phyloP scores from a whole-genome alignment of 1,140 invertebrate species.

The Papilio machaon region DNA sequence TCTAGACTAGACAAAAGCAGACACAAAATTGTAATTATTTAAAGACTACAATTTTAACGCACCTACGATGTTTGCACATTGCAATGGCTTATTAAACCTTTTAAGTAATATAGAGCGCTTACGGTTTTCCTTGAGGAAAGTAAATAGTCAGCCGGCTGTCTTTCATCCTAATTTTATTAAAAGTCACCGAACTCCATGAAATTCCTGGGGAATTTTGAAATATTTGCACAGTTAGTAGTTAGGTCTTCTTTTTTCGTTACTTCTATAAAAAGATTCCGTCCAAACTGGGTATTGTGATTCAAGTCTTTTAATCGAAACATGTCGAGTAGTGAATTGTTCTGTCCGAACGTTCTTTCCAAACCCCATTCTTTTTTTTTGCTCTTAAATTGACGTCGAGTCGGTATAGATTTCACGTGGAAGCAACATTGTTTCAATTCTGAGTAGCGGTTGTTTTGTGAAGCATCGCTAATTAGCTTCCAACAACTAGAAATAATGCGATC shows the following conservation, averaged over 20 bases:
- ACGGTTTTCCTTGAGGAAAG: neutral
- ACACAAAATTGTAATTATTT: neutral
- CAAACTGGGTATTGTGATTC: conserved; percentile 1
- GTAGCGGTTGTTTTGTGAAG: conserved; percentile 30
- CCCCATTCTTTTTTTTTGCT: conserved; percentile 10
- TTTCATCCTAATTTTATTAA: neutral
- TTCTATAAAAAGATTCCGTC: conserved; percentile 1
- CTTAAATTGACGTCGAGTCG: conserved; percentile 14
- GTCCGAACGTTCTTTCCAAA: conserved; percentile 26
- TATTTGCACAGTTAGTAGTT: neutral
- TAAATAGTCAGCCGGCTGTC: neutral
- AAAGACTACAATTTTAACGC: neutral
- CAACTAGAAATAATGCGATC: conserved; percentile 32
- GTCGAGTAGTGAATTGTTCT: conserved; percentile 20
- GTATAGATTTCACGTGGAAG: conserved; percentile 5
- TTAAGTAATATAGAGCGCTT: too few relatives aligned
- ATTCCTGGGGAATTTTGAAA: neutral
- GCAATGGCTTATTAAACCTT: too few relatives aligned
- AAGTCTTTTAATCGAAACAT: conserved; percentile 25
- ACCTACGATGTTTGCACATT: too few relatives aligned
- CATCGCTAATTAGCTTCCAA: conserved; percentile 29
- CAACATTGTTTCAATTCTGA: conserved; percentile 22
- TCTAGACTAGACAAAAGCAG: conserved; percentile 20
- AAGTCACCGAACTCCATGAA: neutral
- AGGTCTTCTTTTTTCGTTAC: neutral